These are phyloP conservation scores for Penaeus indicus DNA, from an alignment of 1,140 invertebrate species.

Conservation along the genomic window DNA sequence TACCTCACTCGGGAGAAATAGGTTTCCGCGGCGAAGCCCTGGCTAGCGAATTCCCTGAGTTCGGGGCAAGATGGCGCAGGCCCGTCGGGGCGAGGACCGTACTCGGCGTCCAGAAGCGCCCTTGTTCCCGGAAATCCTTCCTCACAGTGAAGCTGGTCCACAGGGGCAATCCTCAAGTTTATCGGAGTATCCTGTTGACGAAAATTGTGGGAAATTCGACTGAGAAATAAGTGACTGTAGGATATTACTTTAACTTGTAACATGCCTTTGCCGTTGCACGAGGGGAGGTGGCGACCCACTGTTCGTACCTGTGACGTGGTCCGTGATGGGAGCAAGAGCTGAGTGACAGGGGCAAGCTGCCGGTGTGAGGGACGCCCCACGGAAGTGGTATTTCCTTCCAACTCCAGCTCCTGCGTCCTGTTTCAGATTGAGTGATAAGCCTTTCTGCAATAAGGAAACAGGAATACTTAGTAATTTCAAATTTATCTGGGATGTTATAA, in stretches of 20 bases:
- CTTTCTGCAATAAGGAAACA: too few species aligned
- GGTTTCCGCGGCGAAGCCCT: too few species aligned
- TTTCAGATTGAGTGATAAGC: too few species aligned
- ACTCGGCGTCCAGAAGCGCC: slow-evolving; percentile 17
- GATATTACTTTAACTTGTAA: background rate
- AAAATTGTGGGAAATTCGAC: background rate
- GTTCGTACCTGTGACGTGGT: background rate
- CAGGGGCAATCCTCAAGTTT: slow-evolving; percentile 37
- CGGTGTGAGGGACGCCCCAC: too few species aligned
- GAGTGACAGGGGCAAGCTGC: too few species aligned
- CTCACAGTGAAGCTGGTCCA: slow-evolving; percentile 46
- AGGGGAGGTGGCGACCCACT: background rate
- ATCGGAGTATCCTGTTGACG: slow-evolving; percentile 16
- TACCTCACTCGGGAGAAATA: too few species aligned
- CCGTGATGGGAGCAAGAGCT: too few species aligned
- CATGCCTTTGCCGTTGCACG: background rate
- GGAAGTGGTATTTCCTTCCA: too few species aligned
- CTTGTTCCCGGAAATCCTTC: background rate
- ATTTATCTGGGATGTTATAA: too few species aligned
- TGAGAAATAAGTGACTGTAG: background rate
- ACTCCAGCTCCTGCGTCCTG: too few species aligned
- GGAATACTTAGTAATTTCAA: too few species aligned
- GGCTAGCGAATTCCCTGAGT: too few species aligned
- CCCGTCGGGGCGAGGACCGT: background rate
- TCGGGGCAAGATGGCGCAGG: background rate